Base-by-base conservation (phyloP, 2,888 invertebrate genomes). In the Chrysopilus asiliformis region DNA sequence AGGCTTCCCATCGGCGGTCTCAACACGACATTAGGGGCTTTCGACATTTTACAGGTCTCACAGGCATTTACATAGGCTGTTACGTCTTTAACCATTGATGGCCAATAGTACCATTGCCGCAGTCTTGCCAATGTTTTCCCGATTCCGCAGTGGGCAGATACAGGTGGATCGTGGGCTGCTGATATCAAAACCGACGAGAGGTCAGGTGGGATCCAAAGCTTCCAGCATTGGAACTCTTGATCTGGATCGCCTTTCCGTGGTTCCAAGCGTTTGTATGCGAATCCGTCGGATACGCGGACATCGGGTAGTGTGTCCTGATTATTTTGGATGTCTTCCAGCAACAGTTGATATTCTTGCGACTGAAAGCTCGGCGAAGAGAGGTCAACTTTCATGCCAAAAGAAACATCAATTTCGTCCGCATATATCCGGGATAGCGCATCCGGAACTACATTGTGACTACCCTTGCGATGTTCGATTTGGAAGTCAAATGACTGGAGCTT, bases 61-160 rank as follows among this genome's bases (percentile, higher is more conserved):
- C 43, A 45, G 1, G 34, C 13, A 2, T 15, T 3, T 4, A 45
- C 17, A 20, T 26, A 39, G 2, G 15, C 13, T 8, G 29, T 24
- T 1, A 46, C 37, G 1, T 41, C 40, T 4, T 13, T 15, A 3
- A 26, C 17, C 32, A 47, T 41, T 15, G 33, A 28, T 10, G 47
- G 46, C 46, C 47, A 47, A 19, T 36, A 45, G n/a, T 36, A 46
- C 10, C 30, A 26, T 19, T 32, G 28, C 13, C 34, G 10, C 10
- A 41, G 3, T n/a, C 33, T 32, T 12, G 25, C 10, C 1, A 34
- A 13, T 1, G 39, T 44, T 30, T 37, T 44, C 3, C 32, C 25
- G 12, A 41, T 37, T 2, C 41, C 43, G 9, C 22, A 22, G 22
- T 22, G 9, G 8, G 22, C 22, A 22, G 40, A 32, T 8, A 29